Evolutionary conservation across 2,113 vertebrate genomes (phyloP).

Genomic region (Centropus unirufus): DNA sequence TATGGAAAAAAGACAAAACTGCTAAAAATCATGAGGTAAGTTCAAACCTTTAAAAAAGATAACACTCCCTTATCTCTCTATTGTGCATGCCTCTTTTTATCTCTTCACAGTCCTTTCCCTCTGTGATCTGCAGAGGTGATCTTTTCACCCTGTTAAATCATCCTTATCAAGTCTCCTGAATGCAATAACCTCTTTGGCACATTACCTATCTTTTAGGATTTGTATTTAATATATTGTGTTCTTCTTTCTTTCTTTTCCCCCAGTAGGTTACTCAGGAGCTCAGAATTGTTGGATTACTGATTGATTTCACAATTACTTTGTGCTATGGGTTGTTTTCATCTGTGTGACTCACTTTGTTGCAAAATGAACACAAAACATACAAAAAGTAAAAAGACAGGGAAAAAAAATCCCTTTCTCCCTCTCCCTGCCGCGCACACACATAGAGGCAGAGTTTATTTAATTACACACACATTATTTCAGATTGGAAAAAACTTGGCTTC

Average conservation of each 20-base stretch:
- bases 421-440: neutral
- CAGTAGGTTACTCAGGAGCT: neutral
- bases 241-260: neutral
- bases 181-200: slow-evolving; percentile 55
- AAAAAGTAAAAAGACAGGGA: neutral
- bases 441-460: neutral
- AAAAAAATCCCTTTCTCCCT: neutral
- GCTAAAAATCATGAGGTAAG: slow-evolving; percentile 2
- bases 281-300: slow-evolving; percentile 10
- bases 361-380: neutral
- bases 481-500: neutral
- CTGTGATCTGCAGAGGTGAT: slow-evolving; percentile 38
- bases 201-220: slow-evolving; percentile 53
- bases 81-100: slow-evolving; percentile 9
- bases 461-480: neutral
- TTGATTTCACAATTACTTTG: slow-evolving; percentile 48
- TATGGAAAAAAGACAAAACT: slow-evolving; percentile 19
- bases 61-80: slow-evolving; percentile 1
- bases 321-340: slow-evolving; percentile 2
- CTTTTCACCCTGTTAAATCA: slow-evolving; percentile 60
- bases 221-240: slow-evolving; percentile 46
- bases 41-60: slow-evolving; percentile 17
- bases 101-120: neutral
- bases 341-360: neutral
- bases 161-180: slow-evolving; percentile 40